Conservation (phyloP, 2,113 vertebrate genomes). For the Stegostoma tigrinum region DNA sequence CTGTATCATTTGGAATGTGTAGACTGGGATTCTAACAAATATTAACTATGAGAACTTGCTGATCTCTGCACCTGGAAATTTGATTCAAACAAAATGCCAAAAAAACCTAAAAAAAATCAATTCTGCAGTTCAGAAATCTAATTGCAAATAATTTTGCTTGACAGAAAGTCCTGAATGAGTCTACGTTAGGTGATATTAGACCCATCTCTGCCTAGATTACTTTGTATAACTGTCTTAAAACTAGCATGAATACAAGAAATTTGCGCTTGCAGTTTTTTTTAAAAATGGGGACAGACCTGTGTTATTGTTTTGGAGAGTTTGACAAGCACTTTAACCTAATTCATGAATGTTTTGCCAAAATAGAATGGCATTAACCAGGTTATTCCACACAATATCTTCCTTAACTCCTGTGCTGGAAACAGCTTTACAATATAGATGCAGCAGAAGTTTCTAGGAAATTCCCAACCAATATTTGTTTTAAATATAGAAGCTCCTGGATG, state of each 20-base stretch:
- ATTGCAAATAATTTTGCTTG: background rate
- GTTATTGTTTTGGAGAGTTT: background rate
- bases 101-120: background rate
- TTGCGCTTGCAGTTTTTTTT: background rate
- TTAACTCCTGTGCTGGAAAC: background rate
- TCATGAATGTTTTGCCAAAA: background rate
- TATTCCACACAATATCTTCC: background rate
- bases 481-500: background rate
- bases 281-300: background rate
- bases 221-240: background rate
- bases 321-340: background rate
- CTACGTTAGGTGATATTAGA: background rate
- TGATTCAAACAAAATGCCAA: background rate
- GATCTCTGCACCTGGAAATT: background rate
- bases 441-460: background rate
- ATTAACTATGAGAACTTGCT: background rate
- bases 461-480: background rate
- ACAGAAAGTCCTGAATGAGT: background rate
- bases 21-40: background rate
- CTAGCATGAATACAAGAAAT: background rate
- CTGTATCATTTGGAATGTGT: background rate
- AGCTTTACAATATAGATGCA: background rate
- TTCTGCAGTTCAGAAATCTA: background rate
- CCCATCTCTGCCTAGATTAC: background rate
- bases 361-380: background rate